Evolutionary conservation across 2,888 invertebrate genomes (phyloP), one percentile per base, ranked within the genome.

Genomic region (Diarsia mendica): DNA sequence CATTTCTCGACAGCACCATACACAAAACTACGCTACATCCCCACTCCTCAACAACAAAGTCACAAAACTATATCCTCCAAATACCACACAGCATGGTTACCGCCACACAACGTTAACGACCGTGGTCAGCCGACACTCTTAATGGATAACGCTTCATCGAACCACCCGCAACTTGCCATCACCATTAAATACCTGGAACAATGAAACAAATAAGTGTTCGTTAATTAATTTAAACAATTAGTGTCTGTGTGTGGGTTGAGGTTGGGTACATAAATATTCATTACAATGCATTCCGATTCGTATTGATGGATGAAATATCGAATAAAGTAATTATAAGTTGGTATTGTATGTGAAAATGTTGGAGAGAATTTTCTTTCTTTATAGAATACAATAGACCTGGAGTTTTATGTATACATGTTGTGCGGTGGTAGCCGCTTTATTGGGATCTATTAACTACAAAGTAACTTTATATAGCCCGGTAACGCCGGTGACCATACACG

Each of bases 91-190:
- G 8, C 23, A 46, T 79, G 83, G 81, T 79, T 75, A 81, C 83
- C 49, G 11, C 66, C 79, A 71, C 67, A 75, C 55, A 61, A 82
- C 82, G 75, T 65, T 80, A 86, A 80, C 79, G 82, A 69, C 60
- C 77, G 79, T 61, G 84, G 81, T 79, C 69, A 55, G 10, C 65
- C 78, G 71, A 76, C 75, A 80, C 78, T 77, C 80, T 76, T 82
- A 85, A 84, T 86, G 79, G 82, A 86, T 86, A 80, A 80, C 84
- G 80, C 79, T 80, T 83, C 79, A 86, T 83, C 75, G 85, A 77
- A 77, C 76, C 61, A 67, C 65, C 85, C 85, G 60, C 83, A 74
- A 84, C 75, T 75, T 77, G 67, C 71, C 55, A 68, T 65, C 80
- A 65, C 67, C 78, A 78, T 80, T 76, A 64, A 70, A 78, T 80